These are phyloP conservation scores for Mandrillus leucophaeus DNA, from an alignment of 2,113 vertebrate genomes.

Conservation along the genomic window DNA sequence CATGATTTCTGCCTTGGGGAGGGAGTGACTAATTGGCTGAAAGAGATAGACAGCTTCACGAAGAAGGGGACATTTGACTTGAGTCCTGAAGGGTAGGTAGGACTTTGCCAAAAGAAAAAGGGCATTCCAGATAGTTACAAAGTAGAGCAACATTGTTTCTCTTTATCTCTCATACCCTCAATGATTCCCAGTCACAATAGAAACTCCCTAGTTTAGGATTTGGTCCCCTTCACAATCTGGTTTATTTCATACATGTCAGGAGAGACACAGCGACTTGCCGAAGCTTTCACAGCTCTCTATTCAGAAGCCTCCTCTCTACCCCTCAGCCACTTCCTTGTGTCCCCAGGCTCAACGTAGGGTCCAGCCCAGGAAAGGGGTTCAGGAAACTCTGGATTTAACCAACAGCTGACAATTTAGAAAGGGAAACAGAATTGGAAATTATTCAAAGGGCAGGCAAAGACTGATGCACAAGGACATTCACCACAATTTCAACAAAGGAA, in stretches of 20 bases:
- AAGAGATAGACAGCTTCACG: not conserved
- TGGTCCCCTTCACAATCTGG: not conserved
- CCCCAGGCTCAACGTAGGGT: not conserved
- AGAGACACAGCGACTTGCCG: not conserved
- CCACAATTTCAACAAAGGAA: not conserved
- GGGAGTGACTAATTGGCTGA: not conserved
- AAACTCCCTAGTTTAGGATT: not conserved
- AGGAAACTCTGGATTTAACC: not conserved
- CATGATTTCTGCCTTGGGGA: not conserved
- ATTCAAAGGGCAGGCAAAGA: not conserved
- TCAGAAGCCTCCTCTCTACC: not conserved
- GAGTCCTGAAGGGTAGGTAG: slow-evolving; percentile 1
- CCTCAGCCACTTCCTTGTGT: not conserved
- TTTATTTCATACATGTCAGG: not conserved
- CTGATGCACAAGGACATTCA: not conserved
- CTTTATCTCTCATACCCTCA: not conserved
- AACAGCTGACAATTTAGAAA: not conserved
- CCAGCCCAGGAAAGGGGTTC: not conserved
- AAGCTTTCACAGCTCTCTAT: not conserved
- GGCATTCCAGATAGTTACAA: not conserved
- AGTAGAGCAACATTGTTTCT: not conserved
- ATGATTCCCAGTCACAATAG: not conserved
- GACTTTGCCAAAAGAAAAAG: not conserved
- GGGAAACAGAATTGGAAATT: not conserved
- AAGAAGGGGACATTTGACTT: not conserved